Evolutionary conservation across 2,888 invertebrate species (phyloP).

Genomic region (Deilephila elpenor): DNA sequence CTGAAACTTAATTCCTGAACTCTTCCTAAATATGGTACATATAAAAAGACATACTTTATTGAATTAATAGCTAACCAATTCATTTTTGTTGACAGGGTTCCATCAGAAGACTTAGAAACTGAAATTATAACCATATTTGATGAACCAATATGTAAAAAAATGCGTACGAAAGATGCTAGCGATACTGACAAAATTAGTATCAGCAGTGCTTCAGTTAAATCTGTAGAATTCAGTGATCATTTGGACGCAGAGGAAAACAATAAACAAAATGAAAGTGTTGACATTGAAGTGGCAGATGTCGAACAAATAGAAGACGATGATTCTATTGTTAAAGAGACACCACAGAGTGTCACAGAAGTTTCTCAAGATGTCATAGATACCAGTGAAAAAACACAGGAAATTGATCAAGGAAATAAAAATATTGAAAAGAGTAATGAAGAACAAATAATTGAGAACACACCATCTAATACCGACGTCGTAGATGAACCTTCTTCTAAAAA

Average conservation of each 20-base stretch:
- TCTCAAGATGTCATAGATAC: slow-evolving; percentile 19
- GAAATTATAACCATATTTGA: slow-evolving; percentile 59
- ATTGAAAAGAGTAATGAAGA: slow-evolving; percentile 30
- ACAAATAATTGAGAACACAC: slow-evolving; percentile 19
- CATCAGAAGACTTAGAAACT: slow-evolving; percentile 44
- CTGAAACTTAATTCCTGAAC: no score
- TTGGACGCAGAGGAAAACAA: slow-evolving; percentile 49
- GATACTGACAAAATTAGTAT: slow-evolving; percentile 65
- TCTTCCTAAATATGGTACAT: neutral
- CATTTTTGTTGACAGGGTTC: slow-evolving; percentile 53
- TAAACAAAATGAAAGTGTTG: slow-evolving; percentile 25
- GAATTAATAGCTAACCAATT: neutral
- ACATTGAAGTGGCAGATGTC: slow-evolving; percentile 37
- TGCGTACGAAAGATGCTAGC: slow-evolving; percentile 52
- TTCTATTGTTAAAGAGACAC: slow-evolving; percentile 29
- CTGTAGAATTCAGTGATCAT: slow-evolving; percentile 62
- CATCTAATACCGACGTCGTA: slow-evolving; percentile 16
- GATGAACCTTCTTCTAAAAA: neutral
- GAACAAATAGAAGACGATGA: slow-evolving; percentile 36
- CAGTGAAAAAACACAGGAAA: slow-evolving; percentile 13
- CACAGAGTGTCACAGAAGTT: slow-evolving; percentile 30
- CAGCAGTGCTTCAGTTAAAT: slow-evolving; percentile 65
- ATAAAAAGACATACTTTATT: neutral
- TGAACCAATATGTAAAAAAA: slow-evolving; percentile 64
- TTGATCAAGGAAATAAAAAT: slow-evolving; percentile 27